phyloP scores from a whole-genome alignment of 2,888 invertebrate species.

The Lomographa bimaculata region DNA sequence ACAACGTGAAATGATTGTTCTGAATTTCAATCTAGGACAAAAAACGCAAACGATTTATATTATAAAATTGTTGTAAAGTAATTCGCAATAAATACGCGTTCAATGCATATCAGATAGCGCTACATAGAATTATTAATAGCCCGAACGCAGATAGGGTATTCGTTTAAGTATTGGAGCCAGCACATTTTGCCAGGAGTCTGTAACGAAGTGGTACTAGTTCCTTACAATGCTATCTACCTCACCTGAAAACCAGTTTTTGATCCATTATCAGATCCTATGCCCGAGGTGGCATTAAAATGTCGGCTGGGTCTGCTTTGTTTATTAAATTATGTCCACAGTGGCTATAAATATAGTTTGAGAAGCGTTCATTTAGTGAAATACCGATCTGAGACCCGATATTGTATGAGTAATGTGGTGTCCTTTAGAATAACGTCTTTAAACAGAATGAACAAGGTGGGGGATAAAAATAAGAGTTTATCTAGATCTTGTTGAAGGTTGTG shows the following conservation, averaged over 20 bases:
- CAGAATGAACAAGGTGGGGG: slow-evolving; percentile 55
- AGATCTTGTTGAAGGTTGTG: slow-evolving; percentile 48
- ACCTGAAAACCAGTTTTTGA: slow-evolving; percentile 77
- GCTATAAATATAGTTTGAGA: slow-evolving; percentile 74
- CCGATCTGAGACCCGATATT: slow-evolving; percentile 74
- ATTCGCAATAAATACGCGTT: slow-evolving; percentile 46
- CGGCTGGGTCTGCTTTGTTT: slow-evolving; percentile 73
- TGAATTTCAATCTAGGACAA: background rate
- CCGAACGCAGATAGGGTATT: slow-evolving; percentile 63
- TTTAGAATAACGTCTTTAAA: slow-evolving; percentile 65
- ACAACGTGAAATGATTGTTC: too few species aligned
- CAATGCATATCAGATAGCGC: slow-evolving; percentile 66
- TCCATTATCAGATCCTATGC: slow-evolving; percentile 79
- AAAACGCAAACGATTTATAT: slow-evolving; percentile 11
- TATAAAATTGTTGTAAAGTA: slow-evolving; percentile 35
- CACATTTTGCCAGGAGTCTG: slow-evolving; percentile 71
- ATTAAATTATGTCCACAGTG: slow-evolving; percentile 81
- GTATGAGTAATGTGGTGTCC: slow-evolving; percentile 73
- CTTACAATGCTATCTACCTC: slow-evolving; percentile 79
- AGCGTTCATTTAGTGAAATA: slow-evolving; percentile 81
- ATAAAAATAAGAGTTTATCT: slow-evolving; percentile 60
- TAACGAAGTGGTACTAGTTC: slow-evolving; percentile 75
- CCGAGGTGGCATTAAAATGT: slow-evolving; percentile 76
- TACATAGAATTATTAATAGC: slow-evolving; percentile 75
- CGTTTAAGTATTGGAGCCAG: slow-evolving; percentile 61